phyloP scores from a whole-genome alignment of 2,113 vertebrate genomes.

The Lates calcarifer region DNA sequence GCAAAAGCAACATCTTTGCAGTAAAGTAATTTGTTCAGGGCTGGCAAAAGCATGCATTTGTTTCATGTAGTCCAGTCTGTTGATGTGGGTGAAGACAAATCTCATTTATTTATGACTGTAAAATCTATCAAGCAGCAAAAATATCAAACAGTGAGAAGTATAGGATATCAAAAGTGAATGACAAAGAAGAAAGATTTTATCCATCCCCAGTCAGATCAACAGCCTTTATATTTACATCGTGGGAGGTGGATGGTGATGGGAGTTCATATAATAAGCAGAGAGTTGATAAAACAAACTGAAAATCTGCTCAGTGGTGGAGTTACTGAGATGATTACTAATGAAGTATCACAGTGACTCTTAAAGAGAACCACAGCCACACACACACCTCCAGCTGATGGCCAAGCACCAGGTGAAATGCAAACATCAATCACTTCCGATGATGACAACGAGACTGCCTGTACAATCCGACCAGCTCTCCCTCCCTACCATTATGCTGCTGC shows the following conservation, averaged over 20 bases:
- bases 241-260: not conserved
- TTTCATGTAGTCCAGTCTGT: not conserved
- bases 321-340: slow-evolving; percentile 3
- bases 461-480: slow-evolving; percentile 9
- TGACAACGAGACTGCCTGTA: slow-evolving; percentile 15
- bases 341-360: slow-evolving; percentile 2
- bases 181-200: not conserved
- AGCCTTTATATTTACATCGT: slow-evolving; percentile 18
- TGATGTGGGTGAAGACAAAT: too few relatives aligned
- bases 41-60: not conserved
- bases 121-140: not conserved
- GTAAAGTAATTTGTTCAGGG: not conserved
- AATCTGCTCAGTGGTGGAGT: not conserved
- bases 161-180: not conserved
- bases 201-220: not conserved
- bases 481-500: slow-evolving; percentile 2
- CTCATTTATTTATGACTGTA: not conserved
- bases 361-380: not conserved
- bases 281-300: slow-evolving; percentile 36
- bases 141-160: not conserved
- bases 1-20: not conserved
- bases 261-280: slow-evolving; percentile 24
- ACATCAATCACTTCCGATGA: slow-evolving; percentile 17
- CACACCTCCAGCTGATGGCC: not conserved
- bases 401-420: slow-evolving; percentile 17